Evolutionary conservation across 2,113 vertebrate species (phyloP).

Genomic region (Tachycineta bicolor): DNA sequence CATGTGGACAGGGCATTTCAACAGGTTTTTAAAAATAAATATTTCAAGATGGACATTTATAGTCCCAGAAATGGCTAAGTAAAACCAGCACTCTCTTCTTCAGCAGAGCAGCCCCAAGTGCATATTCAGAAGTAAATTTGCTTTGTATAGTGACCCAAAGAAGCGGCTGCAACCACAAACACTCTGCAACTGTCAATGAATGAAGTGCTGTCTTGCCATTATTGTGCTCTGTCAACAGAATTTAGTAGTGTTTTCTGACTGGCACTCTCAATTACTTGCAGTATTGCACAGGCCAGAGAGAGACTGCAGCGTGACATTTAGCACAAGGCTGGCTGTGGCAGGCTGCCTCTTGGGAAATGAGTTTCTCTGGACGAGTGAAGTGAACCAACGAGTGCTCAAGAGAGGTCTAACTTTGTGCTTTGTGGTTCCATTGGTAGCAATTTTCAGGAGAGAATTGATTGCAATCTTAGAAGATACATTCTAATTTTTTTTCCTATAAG

Average conservation of each 20-base stretch:
- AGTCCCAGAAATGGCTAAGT: neutral
- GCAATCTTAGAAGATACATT: neutral
- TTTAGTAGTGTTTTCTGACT: neutral
- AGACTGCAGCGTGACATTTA: neutral
- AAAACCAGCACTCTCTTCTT: neutral
- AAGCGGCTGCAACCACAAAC: neutral
- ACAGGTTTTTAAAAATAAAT: conserved; percentile 6
- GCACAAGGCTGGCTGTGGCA: neutral
- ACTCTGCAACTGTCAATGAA: neutral
- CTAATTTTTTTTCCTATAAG: neutral
- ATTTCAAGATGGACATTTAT: neutral
- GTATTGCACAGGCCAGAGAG: neutral
- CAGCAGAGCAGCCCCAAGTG: neutral
- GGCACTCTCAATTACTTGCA: neutral
- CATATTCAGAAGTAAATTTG: neutral
- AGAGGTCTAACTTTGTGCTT: neutral
- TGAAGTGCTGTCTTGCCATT: neutral
- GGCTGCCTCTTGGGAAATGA: neutral
- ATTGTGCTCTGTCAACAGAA: neutral
- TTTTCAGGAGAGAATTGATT: neutral
- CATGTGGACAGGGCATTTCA: neutral
- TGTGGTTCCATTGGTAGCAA: neutral
- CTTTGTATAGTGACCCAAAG: neutral
- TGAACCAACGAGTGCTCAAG: neutral
- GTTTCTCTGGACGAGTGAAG: neutral